These are phyloP conservation scores for Apodemia hepburni DNA, from an alignment of 2,888 invertebrate species.

Conservation along the genomic window DNA sequence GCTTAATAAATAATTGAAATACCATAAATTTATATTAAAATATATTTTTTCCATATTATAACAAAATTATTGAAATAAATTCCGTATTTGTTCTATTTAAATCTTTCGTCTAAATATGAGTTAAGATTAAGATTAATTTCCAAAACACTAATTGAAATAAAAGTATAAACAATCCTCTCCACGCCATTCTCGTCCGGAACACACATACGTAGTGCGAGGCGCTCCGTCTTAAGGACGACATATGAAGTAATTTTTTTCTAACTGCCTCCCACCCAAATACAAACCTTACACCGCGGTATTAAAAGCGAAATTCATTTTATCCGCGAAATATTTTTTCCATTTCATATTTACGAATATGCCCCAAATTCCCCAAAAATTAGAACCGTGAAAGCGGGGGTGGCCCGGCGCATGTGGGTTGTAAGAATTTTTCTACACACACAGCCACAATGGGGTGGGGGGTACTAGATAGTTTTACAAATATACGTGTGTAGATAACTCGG, in stretches of 20 bases:
- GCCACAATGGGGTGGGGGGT: slow-evolving; percentile 36
- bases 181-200: slow-evolving; percentile 48
- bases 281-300: slow-evolving; percentile 40
- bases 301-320: slow-evolving; percentile 45
- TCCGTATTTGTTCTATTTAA: no score
- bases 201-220: slow-evolving; percentile 76
- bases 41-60: no score
- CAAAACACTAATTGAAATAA: neutral
- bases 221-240: slow-evolving; percentile 81
- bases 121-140: neutral
- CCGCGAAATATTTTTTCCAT: slow-evolving; percentile 79
- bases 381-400: slow-evolving; percentile 75
- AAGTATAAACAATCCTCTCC: slow-evolving; percentile 41
- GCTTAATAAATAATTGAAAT: no score
- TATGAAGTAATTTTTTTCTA: slow-evolving; percentile 80
- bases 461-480: slow-evolving; percentile 76
- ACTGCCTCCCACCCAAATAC: slow-evolving; percentile 43
- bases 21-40: no score
- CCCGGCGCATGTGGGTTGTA: slow-evolving; percentile 49
- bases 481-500: slow-evolving; percentile 55
- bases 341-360: slow-evolving; percentile 82
- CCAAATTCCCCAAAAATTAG: slow-evolving; percentile 81
- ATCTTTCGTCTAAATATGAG: no score
- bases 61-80: no score
- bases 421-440: slow-evolving; percentile 55